Evolutionary conservation across 2,888 invertebrate genomes (phyloP).

Genomic region (Heterodera filipjevi): DNA sequence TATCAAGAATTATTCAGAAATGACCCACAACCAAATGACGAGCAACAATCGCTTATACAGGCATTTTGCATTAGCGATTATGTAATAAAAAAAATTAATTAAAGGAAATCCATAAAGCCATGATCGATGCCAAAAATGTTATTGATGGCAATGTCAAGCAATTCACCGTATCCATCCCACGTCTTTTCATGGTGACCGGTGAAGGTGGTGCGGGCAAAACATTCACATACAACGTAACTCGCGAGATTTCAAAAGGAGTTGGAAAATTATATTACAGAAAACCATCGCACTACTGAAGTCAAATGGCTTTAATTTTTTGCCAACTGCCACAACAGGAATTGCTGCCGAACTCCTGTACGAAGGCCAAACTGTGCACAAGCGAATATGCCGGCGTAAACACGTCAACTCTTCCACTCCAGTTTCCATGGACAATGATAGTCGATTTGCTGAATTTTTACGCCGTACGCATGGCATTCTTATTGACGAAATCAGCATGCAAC

Average conservation of each 20-base stretch:
- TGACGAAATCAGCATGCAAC: slow-evolving; percentile 37
- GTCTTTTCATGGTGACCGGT: background rate
- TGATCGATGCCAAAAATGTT: background rate
- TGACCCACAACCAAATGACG: background rate
- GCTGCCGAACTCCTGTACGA: slow-evolving; percentile 31
- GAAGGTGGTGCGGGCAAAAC: slow-evolving; percentile 30
- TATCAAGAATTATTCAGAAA: background rate
- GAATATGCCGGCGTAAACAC: slow-evolving; percentile 7
- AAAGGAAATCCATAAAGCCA: background rate
- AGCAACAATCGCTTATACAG: background rate
- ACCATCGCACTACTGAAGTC: background rate
- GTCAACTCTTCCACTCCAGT: slow-evolving; percentile 9
- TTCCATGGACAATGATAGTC: background rate
- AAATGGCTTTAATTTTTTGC: background rate
- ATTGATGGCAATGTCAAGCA: too few species aligned
- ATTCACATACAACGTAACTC: slow-evolving; percentile 29
- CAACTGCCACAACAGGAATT: slow-evolving; percentile 34
- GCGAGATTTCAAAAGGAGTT: background rate
- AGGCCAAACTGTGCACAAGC: slow-evolving; percentile 29
- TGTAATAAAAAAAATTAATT: background rate
- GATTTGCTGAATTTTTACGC: background rate
- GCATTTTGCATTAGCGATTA: too few species aligned
- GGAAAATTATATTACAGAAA: background rate
- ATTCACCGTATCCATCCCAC: background rate
- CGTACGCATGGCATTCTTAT: slow-evolving; percentile 34